A percentile compares a stretch with the other conserved stretches of the same genome.
Evolutionary conservation across 1,140 invertebrate species (phyloP).

Genomic region (Brachionus rubens): DNA sequence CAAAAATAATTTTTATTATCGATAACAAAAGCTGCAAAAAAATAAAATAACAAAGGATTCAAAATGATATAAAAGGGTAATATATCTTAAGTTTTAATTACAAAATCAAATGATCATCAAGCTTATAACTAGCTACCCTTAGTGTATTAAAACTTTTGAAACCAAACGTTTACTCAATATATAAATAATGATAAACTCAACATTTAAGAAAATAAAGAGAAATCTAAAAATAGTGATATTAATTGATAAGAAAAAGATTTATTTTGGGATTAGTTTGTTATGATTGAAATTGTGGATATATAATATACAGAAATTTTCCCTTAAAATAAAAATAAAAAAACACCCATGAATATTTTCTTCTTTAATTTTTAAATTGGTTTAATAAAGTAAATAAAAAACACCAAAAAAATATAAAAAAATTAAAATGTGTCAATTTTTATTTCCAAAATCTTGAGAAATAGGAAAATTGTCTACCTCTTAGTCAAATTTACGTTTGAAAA

Average conservation of each 20-base stretch:
- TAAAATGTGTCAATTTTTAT: constrained; percentile 1
- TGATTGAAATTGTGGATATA: constrained; percentile 36
- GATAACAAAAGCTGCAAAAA: no score
- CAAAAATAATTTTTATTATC: no score
- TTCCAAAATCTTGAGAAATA: background rate
- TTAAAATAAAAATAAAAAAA: constrained; percentile 20
- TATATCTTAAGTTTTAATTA: no score
- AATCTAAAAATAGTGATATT: constrained; percentile 28
- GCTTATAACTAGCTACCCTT: constrained; percentile 21
- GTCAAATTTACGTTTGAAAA: no score
- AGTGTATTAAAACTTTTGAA: background rate
- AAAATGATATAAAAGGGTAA: no score
- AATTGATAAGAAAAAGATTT: constrained; percentile 32
- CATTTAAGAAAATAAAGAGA: constrained; percentile 15
- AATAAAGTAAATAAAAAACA: constrained; percentile 27
- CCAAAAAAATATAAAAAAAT: constrained; percentile 2
- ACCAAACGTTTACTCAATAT: constrained; percentile 21
- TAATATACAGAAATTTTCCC: constrained; percentile 27
- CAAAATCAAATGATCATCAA: background rate
- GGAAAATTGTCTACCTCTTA: no score
- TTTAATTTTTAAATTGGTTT: constrained; percentile 22
- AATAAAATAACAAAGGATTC: no score
- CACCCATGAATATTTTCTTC: constrained; percentile 27
- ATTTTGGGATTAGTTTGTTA: constrained; percentile 21
- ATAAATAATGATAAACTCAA: constrained; percentile 34